Base-by-base conservation (phyloP, 2,113 vertebrate genomes). In the Platysteira castanea region DNA sequence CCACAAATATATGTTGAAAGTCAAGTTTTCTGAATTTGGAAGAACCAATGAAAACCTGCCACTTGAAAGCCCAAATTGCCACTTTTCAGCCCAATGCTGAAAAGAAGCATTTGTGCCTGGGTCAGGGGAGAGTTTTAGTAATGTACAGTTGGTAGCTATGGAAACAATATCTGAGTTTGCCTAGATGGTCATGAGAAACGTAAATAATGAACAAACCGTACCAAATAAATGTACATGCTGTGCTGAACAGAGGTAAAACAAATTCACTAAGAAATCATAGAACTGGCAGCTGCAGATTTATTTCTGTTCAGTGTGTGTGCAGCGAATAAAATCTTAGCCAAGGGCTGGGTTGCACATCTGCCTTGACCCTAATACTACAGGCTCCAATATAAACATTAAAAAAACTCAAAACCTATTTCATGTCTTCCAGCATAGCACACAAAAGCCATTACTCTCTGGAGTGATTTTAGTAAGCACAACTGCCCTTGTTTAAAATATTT, bases 121-220 rank as follows among this genome's bases (percentile, higher is more conserved):
- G 56, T 90, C 88, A 95, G 52, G 27, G 68, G n/a, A 75, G 49
- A 57, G 23, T 81, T 94, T 86, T 46, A 86, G n/a, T 65, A 70
- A 85, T 50, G 52, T 93, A 75, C 22, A 81, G 79, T 60, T 65
- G 83, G 76, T 92, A 94, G 52, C 88, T 81, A 92, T 93, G 76
- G 95, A 94, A 93, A 96, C 85, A 60, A 35, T 93, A 94, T 90
- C 71, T 18, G 46, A 91, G 13, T 90, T 90, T 86, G 31, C 71
- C 78, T 94, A 64, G 54, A 71, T 93, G 89, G 63, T 67, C 67
- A 69, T 54, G 37, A 94, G 46, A 67, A 95, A 89, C 3, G 2
- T 91, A 95, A 96, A 89, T 84, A 84, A 79, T 28, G 67, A 96
- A 61, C 82, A 85, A 89, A 91, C 5, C 0, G 0, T 79, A 85